Percentiles rank a stretch among this genome's conserved stretches.
phyloP scores from a whole-genome alignment of 2,888 invertebrate genomes.

The Cabera pusaria region DNA sequence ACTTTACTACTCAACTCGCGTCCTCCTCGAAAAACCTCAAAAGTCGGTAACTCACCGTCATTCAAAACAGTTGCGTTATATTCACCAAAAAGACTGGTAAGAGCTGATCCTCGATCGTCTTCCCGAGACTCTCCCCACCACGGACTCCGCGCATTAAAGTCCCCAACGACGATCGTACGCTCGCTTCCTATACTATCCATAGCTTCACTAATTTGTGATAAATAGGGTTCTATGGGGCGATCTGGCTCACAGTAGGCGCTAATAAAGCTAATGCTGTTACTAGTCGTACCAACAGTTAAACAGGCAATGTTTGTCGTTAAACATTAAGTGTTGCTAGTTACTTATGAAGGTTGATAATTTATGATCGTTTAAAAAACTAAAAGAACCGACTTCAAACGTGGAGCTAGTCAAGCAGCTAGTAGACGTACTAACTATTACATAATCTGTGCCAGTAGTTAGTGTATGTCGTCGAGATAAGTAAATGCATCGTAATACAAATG shows the following conservation, averaged over 20 bases:
- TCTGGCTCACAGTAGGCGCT: conserved; percentile 5
- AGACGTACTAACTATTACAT: too few relatives aligned
- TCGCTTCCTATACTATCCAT: too few relatives aligned
- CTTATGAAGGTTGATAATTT: too few relatives aligned
- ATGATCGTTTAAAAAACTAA: too few relatives aligned
- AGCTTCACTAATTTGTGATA: too few relatives aligned
- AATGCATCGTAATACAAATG: too few relatives aligned
- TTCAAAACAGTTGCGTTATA: background rate
- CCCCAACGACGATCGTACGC: conserved; percentile 4
- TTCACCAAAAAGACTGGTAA: background rate
- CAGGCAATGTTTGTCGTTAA: conserved; percentile 1
- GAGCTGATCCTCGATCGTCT: conserved; percentile 1
- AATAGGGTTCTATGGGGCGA: background rate
- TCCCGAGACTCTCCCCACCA: conserved; percentile 6
- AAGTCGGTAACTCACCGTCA: conserved; percentile 1
- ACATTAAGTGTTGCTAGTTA: too few relatives aligned
- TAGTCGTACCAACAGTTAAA: background rate
- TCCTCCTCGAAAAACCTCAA: conserved; percentile 1
- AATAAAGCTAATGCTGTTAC: background rate
- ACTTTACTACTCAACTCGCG: background rate
- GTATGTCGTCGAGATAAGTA: too few relatives aligned
- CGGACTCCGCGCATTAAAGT: conserved; percentile 7
- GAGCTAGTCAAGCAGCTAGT: too few relatives aligned
- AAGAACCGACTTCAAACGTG: too few relatives aligned
- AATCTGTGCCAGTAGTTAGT: too few relatives aligned